Evolutionary conservation across 1,140 invertebrate species (phyloP), one percentile per base, ranked within the genome.

Genomic region (Polypedilum pembai): DNA sequence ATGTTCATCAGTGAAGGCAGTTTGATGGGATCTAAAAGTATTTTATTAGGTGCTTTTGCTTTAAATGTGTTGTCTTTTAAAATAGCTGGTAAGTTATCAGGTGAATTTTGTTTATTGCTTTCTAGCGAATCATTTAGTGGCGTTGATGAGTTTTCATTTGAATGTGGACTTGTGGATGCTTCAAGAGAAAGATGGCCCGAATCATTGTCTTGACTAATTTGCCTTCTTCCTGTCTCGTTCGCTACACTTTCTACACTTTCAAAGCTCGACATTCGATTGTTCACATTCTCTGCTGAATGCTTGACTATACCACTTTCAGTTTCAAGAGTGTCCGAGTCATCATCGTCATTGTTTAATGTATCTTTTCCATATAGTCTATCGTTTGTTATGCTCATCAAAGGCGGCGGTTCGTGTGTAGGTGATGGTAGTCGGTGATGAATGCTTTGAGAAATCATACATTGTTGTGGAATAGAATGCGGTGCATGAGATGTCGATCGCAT

Each of bases 1-100:
- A 3, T 56, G 45, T 56, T 56, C 45, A 15, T 56, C 10, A 56
- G 45, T 3, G 45, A 15, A 66, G 65, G 65, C 20, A 69, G 18
- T 69, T 69, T 18, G 20, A 69, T 69, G 1, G 65, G 65, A 69
- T 69, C 65, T 69, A 69, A 20, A 1, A 69, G 7, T 69, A 69
- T 69, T 69, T 69, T 69, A 69, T 69, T 69, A 18, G 65, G 65
- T 69, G 65, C 65, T 21, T 18, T 56, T n/a, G 17, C 65, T 18
- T 69, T 69, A 18, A 69, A 69, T 69, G 45, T 12, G 15, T 56
- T 56, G 15, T 56, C 45, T 15, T 56, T 56, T 15, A 56, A n/a
- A 15, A 56, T 56, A 4, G 7, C 12, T 56, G 45, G 45, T 56
- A 15, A n/a, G 3, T 12, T 56, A n/a, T 56, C 45, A n/a, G 45